Percentiles rank a stretch among this genome's conserved stretches.
Conservation (phyloP, 2,888 invertebrate species). For the Lycia hirtaria region DNA sequence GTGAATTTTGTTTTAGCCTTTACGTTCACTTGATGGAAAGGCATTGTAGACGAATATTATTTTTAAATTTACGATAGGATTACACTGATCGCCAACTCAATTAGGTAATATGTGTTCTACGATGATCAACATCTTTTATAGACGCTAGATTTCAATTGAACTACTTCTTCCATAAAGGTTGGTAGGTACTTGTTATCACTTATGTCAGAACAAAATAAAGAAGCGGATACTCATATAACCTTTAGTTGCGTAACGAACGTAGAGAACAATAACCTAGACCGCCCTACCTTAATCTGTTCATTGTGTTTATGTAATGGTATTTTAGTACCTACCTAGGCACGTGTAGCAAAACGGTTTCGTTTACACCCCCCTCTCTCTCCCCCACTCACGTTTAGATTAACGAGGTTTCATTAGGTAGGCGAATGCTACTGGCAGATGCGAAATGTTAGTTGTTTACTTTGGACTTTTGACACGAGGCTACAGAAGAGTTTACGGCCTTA, state of each 20-base stretch:
- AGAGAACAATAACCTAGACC: not conserved
- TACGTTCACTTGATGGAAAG: too few relatives aligned
- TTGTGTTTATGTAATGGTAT: not conserved
- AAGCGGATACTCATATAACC: not conserved
- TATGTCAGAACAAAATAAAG: not conserved
- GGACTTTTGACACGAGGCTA: not conserved
- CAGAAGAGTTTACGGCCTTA: too few relatives aligned
- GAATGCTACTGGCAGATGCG: not conserved
- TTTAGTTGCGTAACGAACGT: not conserved
- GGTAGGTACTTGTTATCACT: not conserved
- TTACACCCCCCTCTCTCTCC: not conserved
- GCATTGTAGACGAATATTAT: too few relatives aligned
- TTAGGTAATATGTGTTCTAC: too few relatives aligned
- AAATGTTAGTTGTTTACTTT: not conserved
- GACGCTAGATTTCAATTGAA: too few relatives aligned
- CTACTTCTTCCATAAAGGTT: not conserved
- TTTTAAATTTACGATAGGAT: too few relatives aligned
- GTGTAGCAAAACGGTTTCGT: slow-evolving; percentile 11
- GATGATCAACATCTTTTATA: too few relatives aligned
- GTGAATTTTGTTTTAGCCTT: too few relatives aligned
- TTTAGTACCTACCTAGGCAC: too few relatives aligned
- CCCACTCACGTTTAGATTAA: slow-evolving; percentile 9
- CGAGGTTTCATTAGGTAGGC: slow-evolving; percentile 4
- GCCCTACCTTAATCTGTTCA: slow-evolving; percentile 1
- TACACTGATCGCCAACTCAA: too few relatives aligned